These are phyloP conservation scores for Rhynchonycteris naso DNA, from an alignment of 2,797 vertebrate genomes.

Conservation along the genomic window DNA sequence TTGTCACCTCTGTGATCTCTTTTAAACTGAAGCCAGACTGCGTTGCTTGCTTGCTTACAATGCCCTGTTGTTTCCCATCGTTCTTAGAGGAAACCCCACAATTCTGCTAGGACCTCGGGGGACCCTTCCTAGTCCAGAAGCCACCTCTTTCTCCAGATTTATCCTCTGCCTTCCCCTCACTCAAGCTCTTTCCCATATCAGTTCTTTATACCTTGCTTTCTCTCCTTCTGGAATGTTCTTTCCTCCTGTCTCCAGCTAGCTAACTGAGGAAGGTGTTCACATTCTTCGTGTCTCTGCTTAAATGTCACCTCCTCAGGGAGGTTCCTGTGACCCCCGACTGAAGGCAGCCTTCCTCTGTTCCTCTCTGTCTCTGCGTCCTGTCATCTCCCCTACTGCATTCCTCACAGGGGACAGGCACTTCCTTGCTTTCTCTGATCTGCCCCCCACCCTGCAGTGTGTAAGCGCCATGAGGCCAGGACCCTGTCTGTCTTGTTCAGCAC, in stretches of 20 bases:
- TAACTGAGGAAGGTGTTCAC: background rate
- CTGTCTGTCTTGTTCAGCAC: background rate
- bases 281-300: background rate
- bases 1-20: background rate
- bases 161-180: background rate
- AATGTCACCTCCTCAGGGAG: background rate
- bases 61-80: background rate
- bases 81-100: background rate
- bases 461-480: background rate
- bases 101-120: background rate
- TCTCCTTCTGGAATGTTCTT: background rate
- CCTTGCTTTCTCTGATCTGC: background rate
- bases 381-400: background rate
- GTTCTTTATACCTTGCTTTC: background rate
- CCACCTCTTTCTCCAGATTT: background rate
- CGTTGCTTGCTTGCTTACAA: background rate
- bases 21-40: background rate
- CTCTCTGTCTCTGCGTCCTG: background rate
- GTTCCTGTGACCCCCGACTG: background rate
- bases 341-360: background rate
- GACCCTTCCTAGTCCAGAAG: background rate
- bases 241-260: background rate
- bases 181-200: background rate
- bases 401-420: rapidly evolving
- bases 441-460: background rate